Evolutionary conservation across 2,797 vertebrate species (phyloP), one percentile per base, ranked within the genome.

Genomic region (Xenopus petersii): DNA sequence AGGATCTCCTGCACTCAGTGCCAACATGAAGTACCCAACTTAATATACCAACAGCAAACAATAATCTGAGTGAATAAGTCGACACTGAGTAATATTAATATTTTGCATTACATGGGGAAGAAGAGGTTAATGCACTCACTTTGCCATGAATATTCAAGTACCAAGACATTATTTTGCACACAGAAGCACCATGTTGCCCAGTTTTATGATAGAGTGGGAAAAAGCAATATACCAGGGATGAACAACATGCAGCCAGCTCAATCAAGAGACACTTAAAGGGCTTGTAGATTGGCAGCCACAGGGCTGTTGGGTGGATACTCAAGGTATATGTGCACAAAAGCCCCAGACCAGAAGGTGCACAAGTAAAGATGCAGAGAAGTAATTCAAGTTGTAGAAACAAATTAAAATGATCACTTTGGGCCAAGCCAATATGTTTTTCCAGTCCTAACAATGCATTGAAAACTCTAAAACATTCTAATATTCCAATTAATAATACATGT

Each of bases 11-110:
- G 46, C 62, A 71, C 62, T 33, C 75, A 77, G 65, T 64, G 70
- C 61, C 65, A 77, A 67, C 26, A 62, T 67, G 47, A 33, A 73
- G 75, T 77, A 77, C 75, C 61, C 75, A 72, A 67, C 49, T 51
- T 51, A 51, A 46, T 59, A 63, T 46, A 59, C 58, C 61, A 51
- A 65, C 30, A 60, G 4, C 21, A 65, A 71, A 76, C 51, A 67
- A 69, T n/a, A 75, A 70, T n/a, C 64, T 33, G 17, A 64, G 12
- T 65, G n/a, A 17, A 42, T 64, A n/a, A 24, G 12, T 42, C 16
- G 49, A 70, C 58, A 70, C n/a, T 3, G 7, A 17, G 11, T 42
- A 60, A 70, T 48, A 69, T 48, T 56, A 60, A 58, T 56, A 17
- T 58, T 64, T 47, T 64, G 9, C 5, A 47, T 10, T 47, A 47